These are phyloP conservation scores for Condylostylus longicornis DNA, from an alignment of 1,140 invertebrate genomes.

Conservation along the genomic window DNA sequence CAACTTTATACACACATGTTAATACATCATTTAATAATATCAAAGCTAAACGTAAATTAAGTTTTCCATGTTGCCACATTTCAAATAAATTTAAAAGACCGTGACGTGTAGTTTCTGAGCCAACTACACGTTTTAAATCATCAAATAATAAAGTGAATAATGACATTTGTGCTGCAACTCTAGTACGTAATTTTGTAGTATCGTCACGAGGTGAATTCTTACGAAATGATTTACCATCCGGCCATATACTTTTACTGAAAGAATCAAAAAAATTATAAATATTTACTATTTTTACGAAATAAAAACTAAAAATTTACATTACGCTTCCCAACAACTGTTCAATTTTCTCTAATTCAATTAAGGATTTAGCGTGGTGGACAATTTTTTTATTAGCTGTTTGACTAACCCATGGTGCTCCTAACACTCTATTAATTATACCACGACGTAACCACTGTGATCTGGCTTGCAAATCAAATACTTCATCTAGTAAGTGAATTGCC, in stretches of 20 bases:
- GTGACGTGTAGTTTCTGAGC: constrained; percentile 71
- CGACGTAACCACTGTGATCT: constrained; percentile 78
- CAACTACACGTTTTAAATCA: constrained; percentile 81
- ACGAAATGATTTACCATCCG: constrained; percentile 48
- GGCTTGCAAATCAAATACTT: constrained; percentile 78
- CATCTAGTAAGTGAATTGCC: constrained; percentile 73
- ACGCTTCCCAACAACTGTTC: constrained; percentile 1
- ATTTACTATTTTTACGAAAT: not conserved
- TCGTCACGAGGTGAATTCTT: constrained; percentile 49
- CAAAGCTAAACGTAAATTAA: constrained; percentile 74
- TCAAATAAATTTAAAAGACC: constrained; percentile 83
- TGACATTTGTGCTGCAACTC: constrained; percentile 72
- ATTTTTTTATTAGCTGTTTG: constrained; percentile 6
- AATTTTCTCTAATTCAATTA: constrained; percentile 5
- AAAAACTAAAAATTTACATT: constrained; percentile 4
- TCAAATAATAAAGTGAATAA: constrained; percentile 37
- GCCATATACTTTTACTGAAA: constrained; percentile 62
- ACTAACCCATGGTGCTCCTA: constrained; percentile 7
- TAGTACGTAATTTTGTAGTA: constrained; percentile 55
- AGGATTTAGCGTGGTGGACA: constrained; percentile 1
- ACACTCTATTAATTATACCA: constrained; percentile 5
- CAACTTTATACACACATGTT: constrained; percentile 58
- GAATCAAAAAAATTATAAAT: not conserved
- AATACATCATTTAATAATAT: constrained; percentile 76
- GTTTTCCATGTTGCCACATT: constrained; percentile 66